These are phyloP conservation scores for Zootermopsis nevadensis DNA, from an alignment of 2,888 invertebrate genomes.

Conservation along the genomic window DNA sequence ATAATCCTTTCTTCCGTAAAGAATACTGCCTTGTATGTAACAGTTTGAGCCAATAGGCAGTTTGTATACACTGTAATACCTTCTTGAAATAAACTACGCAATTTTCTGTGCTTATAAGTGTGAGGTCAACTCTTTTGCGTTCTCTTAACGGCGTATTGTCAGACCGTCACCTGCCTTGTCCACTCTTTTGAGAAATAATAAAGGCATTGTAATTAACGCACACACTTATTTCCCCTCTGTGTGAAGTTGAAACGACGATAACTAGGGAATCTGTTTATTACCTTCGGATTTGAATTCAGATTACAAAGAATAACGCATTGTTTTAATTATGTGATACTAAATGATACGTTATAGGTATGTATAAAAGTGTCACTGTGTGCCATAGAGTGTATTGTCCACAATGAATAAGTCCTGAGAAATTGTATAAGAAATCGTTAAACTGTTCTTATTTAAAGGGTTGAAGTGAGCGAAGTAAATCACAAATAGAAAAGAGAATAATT, in stretches of 20 bases:
- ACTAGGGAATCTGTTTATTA: not conserved
- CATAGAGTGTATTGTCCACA: no score
- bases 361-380: no score
- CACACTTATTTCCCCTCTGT: not conserved
- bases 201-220: slow-evolving; percentile 2
- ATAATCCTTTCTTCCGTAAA: no score
- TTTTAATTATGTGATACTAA: no score
- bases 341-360: no score
- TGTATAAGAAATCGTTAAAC: no score
- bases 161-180: not conserved
- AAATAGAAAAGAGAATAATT: no score
- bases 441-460: no score
- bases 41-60: not conserved
- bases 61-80: not conserved
- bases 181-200: not conserved
- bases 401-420: no score
- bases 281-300: not conserved
- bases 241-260: not conserved
- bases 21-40: no score
- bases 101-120: not conserved
- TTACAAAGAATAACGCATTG: no score
- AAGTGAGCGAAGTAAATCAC: no score
- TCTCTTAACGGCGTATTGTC: not conserved
- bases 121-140: not conserved
- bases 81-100: not conserved